Base-by-base conservation (phyloP, 1,140 invertebrate species). In the Sitodiplosis mosellana region DNA sequence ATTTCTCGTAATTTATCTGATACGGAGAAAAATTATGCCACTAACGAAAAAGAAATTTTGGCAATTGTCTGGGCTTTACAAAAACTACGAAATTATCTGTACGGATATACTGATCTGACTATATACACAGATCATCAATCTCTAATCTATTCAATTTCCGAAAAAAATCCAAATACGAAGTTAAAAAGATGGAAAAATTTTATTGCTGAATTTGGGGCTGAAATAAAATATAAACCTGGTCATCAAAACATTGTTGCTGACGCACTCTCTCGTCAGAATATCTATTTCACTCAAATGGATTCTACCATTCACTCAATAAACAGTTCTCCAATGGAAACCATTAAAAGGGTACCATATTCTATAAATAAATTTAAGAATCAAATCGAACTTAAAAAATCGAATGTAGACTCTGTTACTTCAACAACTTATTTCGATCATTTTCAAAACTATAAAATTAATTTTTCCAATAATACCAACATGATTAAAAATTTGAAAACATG, bases 71-170 rank as follows among this genome's bases (percentile, higher is more conserved):
- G 62, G 60, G 61, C 59, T 7, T 53, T 64, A 2, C 59, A 65
- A 51, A 52, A 69, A 46, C 70, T 70, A 52, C 36, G 63, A 50
- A 56, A 61, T 21, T 73, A 69, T 55, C 50, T 75, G 2, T 65
- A 61, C 50, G 66, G 64, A 22, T 21, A 38, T 15, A 59, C 47
- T 45, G 56, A 65, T 33, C 70, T 75, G 48, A 61, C 50, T 20
- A 65, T 73, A 4, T 50, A 62, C 18, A 74, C 70, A 0, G 73
- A 76, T 50, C 70, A 74, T 46, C 61, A 64, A 51, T 65, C 67
- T 1, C 53, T 74, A 20, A 56, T 51, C 18, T 74, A 66, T 61
- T 49, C 72, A 7, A 43, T 54, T 17, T 55, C 53, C 15, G 54
- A 67, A 1, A 71, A 67, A 54, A 65, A 73, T 45, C 60, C 65